These are phyloP conservation scores for Leptogaster cylindrica DNA, from an alignment of 2,888 invertebrate species.

Conservation along the genomic window DNA sequence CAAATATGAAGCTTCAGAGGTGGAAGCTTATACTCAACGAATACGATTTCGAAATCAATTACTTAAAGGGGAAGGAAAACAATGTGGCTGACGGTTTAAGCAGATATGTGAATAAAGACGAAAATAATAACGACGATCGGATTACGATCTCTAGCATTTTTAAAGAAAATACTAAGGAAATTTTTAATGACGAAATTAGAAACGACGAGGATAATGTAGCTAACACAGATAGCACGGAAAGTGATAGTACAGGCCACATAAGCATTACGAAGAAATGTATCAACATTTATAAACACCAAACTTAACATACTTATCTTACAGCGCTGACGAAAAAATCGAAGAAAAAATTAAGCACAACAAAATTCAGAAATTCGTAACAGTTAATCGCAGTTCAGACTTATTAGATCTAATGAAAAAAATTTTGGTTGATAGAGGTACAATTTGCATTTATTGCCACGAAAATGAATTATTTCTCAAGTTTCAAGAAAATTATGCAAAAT, in stretches of 20 bases:
- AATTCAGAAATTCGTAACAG: background rate
- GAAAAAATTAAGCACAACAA: conserved; percentile 20
- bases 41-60: conserved; percentile 14
- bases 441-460: conserved; percentile 42
- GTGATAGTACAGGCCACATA: conserved; percentile 17
- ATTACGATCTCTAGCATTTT: conserved; percentile 19
- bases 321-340: background rate
- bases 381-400: conserved; percentile 25
- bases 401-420: conserved; percentile 38
- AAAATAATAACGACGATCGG: no score
- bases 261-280: conserved; percentile 10
- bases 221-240: no score
- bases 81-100: conserved; percentile 24
- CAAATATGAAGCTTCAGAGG: no score
- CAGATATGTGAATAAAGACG: no score
- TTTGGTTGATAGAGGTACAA: conserved; percentile 40
- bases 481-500: conserved; percentile 29
- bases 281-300: conserved; percentile 13
- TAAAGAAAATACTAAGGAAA: background rate
- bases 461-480: conserved; percentile 40
- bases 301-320: no score
- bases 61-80: conserved; percentile 31
- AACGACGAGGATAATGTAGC: no score
- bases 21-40: conserved; percentile 22
- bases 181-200: no score